phyloP scores from a whole-genome alignment of 2,797 vertebrate species.

The Anomalospiza imberbis region DNA sequence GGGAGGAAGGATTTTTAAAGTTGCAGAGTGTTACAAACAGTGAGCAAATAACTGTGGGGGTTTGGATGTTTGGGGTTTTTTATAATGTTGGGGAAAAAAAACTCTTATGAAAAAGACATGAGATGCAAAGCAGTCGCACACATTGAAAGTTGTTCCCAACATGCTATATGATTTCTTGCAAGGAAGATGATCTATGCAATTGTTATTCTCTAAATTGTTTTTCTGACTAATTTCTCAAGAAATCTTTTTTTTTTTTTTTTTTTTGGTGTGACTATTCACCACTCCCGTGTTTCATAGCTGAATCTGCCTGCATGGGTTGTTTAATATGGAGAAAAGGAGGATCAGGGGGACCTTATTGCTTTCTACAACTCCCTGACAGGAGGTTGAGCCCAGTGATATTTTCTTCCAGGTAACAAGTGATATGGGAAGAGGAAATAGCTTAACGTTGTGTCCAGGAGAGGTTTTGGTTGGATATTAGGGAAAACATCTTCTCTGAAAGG shows the following conservation, averaged over 20 bases:
- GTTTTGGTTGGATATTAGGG: not conserved
- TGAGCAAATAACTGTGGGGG: not conserved
- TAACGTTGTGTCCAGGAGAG: not conserved
- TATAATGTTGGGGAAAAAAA: not conserved
- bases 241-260: rapidly evolving
- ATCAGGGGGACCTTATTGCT: not conserved
- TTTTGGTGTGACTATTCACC: rapidly evolving
- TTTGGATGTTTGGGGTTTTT: not conserved
- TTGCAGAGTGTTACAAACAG: slow-evolving; percentile 23
- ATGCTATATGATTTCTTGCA: not conserved
- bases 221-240: not conserved
- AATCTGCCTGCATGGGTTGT: not conserved
- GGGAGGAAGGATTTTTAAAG: slow-evolving; percentile 37
- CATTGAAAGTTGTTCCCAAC: not conserved
- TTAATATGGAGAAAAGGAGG: not conserved
- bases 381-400: not conserved
- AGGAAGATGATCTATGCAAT: not conserved
- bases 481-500: not conserved
- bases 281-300: not conserved
- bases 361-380: not conserved
- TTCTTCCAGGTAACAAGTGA: not conserved
- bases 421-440: not conserved
- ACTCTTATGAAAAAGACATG: not conserved
- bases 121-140: not conserved
- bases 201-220: not conserved